phyloP scores from a whole-genome alignment of 2,888 invertebrate species.

The Drosophila lacicola region DNA sequence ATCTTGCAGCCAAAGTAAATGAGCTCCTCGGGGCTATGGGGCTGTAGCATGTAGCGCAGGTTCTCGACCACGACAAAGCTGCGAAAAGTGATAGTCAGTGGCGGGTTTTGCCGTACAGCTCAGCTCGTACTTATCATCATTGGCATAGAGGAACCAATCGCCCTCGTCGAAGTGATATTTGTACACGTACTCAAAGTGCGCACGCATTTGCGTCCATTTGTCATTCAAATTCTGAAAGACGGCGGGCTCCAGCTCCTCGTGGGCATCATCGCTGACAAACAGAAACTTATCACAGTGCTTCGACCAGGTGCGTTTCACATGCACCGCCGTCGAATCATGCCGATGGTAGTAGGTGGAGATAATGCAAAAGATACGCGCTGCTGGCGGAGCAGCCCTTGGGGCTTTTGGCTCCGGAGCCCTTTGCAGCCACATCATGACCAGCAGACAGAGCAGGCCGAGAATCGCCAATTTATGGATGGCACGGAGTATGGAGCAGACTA shows the following conservation, averaged over 20 bases:
- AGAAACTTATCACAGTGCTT: conserved; percentile 93
- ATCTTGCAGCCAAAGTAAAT: conserved; percentile 96
- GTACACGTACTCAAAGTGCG: conserved; percentile 94
- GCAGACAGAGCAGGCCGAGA: conserved; percentile 34
- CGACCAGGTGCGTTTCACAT: conserved; percentile 97
- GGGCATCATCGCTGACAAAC: conserved; percentile 92
- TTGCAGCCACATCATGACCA: conserved; percentile 22
- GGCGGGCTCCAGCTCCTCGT: conserved; percentile 91
- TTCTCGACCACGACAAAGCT: conserved; percentile 97
- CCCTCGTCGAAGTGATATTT: conserved; percentile 92
- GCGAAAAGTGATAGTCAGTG: conserved; percentile 47
- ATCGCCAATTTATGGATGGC: conserved; percentile 20
- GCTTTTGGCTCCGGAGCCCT: not conserved
- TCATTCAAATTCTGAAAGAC: conserved; percentile 92
- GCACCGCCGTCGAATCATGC: conserved; percentile 87
- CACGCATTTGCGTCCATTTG: conserved; percentile 96
- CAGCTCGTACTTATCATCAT: conserved; percentile 94
- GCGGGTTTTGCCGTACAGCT: no score
- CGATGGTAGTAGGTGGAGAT: conserved; percentile 90
- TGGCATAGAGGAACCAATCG: conserved; percentile 98
- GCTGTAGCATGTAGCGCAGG: conserved; percentile 92
- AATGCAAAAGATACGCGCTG: conserved; percentile 95
- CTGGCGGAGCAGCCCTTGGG: not conserved
- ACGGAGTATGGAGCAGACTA: conserved; percentile 16
- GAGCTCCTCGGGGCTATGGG: conserved; percentile 89